Evolutionary conservation across 2,113 vertebrate species (phyloP).

Genomic region (Malaclemys terrapin): DNA sequence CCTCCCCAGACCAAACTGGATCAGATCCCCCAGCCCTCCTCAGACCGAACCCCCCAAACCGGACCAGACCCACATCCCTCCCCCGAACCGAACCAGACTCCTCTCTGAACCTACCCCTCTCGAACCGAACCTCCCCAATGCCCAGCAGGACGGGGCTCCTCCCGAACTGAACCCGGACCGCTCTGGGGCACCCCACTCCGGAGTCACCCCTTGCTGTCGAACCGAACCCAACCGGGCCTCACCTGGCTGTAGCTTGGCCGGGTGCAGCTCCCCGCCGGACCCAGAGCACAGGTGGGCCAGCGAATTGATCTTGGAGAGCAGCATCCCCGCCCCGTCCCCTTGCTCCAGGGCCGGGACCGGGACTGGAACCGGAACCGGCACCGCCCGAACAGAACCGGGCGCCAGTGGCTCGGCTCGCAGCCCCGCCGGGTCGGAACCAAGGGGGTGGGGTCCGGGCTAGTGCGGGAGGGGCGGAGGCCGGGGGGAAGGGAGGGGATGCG

Average conservation of each 20-base stretch:
- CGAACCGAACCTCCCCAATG: neutral
- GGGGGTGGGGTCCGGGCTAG: slow-evolving; percentile 30
- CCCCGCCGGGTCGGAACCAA: slow-evolving; percentile 13
- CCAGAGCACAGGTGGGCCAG: slow-evolving; percentile 88
- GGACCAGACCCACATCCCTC: neutral
- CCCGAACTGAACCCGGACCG: no score
- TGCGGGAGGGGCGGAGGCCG: neutral
- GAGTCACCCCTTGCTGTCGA: neutral
- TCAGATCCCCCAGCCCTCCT: neutral
- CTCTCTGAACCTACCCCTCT: neutral
- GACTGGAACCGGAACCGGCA: neutral
- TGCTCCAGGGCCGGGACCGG: neutral
- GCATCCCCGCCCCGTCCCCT: slow-evolving; percentile 81
- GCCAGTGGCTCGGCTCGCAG: slow-evolving; percentile 37
- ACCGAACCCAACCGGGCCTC: slow-evolving; percentile 18
- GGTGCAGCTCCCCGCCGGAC: slow-evolving; percentile 85
- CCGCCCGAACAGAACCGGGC: neutral
- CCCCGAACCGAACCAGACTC: neutral
- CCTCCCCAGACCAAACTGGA: neutral
- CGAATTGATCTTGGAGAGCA: slow-evolving; percentile 92
- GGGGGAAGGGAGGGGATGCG: slow-evolving; percentile 15
- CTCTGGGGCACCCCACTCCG: no score
- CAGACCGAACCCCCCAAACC: neutral
- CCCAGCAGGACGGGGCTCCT: no score
- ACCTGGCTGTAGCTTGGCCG: slow-evolving; percentile 90